Evolutionary conservation across 1,140 invertebrate species (phyloP), one percentile per base, ranked within the genome.

Genomic region (Drosophila ananassae): DNA sequence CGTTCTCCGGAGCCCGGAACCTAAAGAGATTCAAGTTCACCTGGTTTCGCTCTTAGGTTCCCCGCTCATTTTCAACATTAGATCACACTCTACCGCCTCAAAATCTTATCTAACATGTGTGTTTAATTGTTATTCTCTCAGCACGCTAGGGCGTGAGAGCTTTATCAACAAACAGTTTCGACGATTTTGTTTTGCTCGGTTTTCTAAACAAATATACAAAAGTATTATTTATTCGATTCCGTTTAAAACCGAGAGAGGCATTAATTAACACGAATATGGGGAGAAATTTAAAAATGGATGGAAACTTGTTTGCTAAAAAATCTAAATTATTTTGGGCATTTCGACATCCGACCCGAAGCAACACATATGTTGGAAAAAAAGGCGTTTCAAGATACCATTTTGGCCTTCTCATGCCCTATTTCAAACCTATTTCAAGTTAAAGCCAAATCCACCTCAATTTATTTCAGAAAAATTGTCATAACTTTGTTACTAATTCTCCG

Each of bases 121-220:
- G 37, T 21, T 2, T 7, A 21, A 50, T n/a, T 24, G 41, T n/a
- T 30, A 6, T 32, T 68, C 63, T 69, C 63, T 3, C 41, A 2
- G 34, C 34, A 9, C 13, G 13, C 2, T n/a, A 25, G 8, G 9
- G 13, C 44, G 25, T 7, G 32, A 32, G 21, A 69, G 52, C 25
- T 48, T 25, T 30, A 39, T 25, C 51, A 6, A 24, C 25, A 12
- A 10, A 32, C 57, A 50, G 44, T 50, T 69, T 57, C 4, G 44
- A 13, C n/a, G 21, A 6, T 69, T 69, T 21, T 69, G 67, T 69
- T 69, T 68, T 69, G 67, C 52, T 57, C 25, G 34, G 41, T 9
- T 69, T 69, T 69, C 67, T 69, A 69, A 57, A 69, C 67, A 69
- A 69, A 58, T 2, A 44, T 8, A 1, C 7, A 32, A 9, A 9